Conservation (phyloP, 2,113 vertebrate genomes). For the Tenrec ecaudatus region DNA sequence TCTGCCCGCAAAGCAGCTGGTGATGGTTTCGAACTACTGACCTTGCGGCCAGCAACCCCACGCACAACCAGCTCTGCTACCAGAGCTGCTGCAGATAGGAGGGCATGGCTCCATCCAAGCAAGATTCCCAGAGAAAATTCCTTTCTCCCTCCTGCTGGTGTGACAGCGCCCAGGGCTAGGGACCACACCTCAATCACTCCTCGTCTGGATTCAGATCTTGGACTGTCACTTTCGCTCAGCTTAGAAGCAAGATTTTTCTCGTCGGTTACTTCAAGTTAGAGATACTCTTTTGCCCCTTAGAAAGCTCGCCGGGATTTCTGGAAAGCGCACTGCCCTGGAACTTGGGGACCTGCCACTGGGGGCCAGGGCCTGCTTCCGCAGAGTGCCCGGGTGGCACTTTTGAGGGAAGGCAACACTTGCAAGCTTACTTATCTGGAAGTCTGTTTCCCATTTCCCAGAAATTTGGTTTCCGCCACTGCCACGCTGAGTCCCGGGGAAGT, state of each 20-base stretch:
- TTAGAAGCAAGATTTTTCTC: background rate
- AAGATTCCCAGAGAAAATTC: background rate
- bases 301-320: background rate
- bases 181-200: rapidly evolving
- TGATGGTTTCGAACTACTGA: too few relatives aligned
- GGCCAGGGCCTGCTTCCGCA: background rate
- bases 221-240: rapidly evolving
- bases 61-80: too few relatives aligned
- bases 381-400: background rate
- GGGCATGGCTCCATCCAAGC: background rate
- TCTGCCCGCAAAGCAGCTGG: too few relatives aligned
- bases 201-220: background rate
- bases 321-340: background rate
- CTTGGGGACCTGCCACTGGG: background rate
- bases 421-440: background rate
- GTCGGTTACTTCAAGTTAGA: background rate
- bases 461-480: slow-evolving; percentile 67
- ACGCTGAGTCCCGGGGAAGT: slow-evolving; percentile 75
- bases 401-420: background rate
- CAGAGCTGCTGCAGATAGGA: too few relatives aligned
- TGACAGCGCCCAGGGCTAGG: rapidly evolving
- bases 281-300: background rate
- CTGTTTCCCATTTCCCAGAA: background rate
- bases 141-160: background rate
- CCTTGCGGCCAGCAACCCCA: too few relatives aligned